A percentile compares a stretch with the other conserved stretches of the same genome.
Evolutionary conservation across 2,113 vertebrate species (phyloP).

Genomic region (Zeus faber): DNA sequence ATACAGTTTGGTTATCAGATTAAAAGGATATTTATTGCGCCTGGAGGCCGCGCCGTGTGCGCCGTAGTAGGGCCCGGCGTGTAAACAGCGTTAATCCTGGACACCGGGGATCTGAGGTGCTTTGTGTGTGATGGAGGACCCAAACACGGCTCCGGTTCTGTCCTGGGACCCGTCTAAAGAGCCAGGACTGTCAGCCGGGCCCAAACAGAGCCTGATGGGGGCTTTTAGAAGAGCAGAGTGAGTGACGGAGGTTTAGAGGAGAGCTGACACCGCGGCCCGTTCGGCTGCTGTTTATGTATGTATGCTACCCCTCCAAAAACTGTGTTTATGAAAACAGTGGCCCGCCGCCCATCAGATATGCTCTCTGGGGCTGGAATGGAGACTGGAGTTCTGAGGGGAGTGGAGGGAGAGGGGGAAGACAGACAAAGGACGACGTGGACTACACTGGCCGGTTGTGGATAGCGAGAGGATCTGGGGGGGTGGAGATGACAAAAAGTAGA

Average conservation of each 20-base stretch:
- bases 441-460: neutral
- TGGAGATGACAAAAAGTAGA: too few species aligned
- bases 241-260: slow-evolving; percentile 67
- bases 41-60: slow-evolving; percentile 26
- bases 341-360: slow-evolving; percentile 69
- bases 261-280: slow-evolving; percentile 65
- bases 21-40: slow-evolving; percentile 44
- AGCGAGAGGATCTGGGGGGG: neutral
- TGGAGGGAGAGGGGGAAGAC: slow-evolving; percentile 23
- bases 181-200: slow-evolving; percentile 51
- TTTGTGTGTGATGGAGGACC: slow-evolving; percentile 28
- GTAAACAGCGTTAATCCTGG: slow-evolving; percentile 56
- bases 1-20: slow-evolving; percentile 58
- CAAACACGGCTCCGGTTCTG: slow-evolving; percentile 46
- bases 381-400: slow-evolving; percentile 40
- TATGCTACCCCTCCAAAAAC: slow-evolving; percentile 60
- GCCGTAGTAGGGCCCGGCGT: slow-evolving; percentile 43
- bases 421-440: slow-evolving; percentile 16
- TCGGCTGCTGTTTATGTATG: slow-evolving; percentile 69
- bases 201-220: slow-evolving; percentile 57
- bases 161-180: slow-evolving; percentile 55
- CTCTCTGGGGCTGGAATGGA: slow-evolving; percentile 33
- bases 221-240: slow-evolving; percentile 67
- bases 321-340: slow-evolving; percentile 74
- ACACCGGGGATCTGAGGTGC: slow-evolving; percentile 36